Evolutionary conservation across 2,797 vertebrate species (phyloP), one percentile per base, ranked within the genome.

Genomic region (Anniella stebbinsi): DNA sequence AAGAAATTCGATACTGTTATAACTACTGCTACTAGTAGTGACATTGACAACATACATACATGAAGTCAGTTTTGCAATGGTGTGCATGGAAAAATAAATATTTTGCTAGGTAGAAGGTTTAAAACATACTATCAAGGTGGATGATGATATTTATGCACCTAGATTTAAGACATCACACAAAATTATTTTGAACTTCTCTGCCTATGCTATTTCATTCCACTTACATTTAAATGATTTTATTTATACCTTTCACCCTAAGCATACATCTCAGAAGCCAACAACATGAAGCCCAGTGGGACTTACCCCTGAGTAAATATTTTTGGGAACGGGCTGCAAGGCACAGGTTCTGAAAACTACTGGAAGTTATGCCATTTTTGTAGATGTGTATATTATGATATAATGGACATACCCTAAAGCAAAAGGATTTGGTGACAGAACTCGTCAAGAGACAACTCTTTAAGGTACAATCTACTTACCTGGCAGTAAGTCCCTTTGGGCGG

Each of bases 1-100:
- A 92, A 36, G 92, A 84, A 4, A 72, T 88, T 60, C 0, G 0
- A 12, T 85, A 81, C 33, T 80, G 6, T 45, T 67, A 41, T 30
- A 45, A 30, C 36, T 78, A 78, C 83, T 41, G 36, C 87, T 18
- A 1, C 23, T 82, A 45, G 69, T 15, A 33, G 33, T 92, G 88
- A 89, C 87, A 87, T 17, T 80, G 28, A 4, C 38, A 41, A 28
- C 25, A 51, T 51, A 92, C 25, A 51, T 77, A 92, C 28, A 28
- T 21, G 1, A 80, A 78, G 51, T 80, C 76, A 36, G 10, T 51
- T 1, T 63, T 87, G 45, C 25, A 88, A 81, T 81, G 66, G 67
- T 91, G 54, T 92, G 21, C 38, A 51, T 66, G 41, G 33, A 78
- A 76, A 80, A 48, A 30, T 4, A 76, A 63, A 30, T 77, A 92